Conservation (phyloP, 1,140 invertebrate species). For the Trigoniulus corallinus region DNA sequence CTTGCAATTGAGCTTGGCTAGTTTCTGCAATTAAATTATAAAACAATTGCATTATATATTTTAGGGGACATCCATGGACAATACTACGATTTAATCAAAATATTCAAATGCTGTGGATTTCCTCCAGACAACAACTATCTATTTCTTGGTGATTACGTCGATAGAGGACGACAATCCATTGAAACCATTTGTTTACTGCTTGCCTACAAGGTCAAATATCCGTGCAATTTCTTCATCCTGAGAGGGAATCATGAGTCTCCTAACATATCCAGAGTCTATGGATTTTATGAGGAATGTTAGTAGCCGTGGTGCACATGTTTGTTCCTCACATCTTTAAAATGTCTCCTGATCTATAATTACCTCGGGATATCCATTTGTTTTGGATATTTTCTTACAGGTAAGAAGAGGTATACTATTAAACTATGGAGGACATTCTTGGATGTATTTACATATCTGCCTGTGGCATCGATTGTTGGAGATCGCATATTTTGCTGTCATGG, state of each 20-base stretch:
- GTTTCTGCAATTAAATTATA: no score
- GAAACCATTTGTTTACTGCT: slow-evolving; percentile 43
- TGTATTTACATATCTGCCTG: slow-evolving; percentile 40
- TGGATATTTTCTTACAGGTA: slow-evolving; percentile 1
- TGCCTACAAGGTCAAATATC: slow-evolving; percentile 47
- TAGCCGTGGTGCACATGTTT: neutral
- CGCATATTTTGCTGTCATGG: slow-evolving; percentile 37
- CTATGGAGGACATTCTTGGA: slow-evolving; percentile 46
- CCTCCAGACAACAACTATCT: slow-evolving; percentile 30
- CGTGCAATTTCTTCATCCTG: slow-evolving; percentile 43
- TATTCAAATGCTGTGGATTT: slow-evolving; percentile 30
- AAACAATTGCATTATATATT: no score
- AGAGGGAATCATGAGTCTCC: slow-evolving; percentile 45
- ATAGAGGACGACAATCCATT: slow-evolving; percentile 35
- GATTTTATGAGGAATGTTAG: neutral
- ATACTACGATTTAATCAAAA: slow-evolving; percentile 34
- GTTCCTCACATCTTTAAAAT: neutral
- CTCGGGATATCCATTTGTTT: neutral
- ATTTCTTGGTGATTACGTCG: slow-evolving; percentile 31
- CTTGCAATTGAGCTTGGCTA: no score
- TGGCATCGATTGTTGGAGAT: slow-evolving; percentile 17
- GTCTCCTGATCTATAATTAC: neutral
- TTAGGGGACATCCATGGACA: slow-evolving; percentile 45
- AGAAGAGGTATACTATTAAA: slow-evolving; percentile 10
- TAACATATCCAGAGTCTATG: slow-evolving; percentile 46